These are phyloP conservation scores for Drosophila subpulchrella DNA, from an alignment of 1,140 invertebrate genomes.

Conservation along the genomic window DNA sequence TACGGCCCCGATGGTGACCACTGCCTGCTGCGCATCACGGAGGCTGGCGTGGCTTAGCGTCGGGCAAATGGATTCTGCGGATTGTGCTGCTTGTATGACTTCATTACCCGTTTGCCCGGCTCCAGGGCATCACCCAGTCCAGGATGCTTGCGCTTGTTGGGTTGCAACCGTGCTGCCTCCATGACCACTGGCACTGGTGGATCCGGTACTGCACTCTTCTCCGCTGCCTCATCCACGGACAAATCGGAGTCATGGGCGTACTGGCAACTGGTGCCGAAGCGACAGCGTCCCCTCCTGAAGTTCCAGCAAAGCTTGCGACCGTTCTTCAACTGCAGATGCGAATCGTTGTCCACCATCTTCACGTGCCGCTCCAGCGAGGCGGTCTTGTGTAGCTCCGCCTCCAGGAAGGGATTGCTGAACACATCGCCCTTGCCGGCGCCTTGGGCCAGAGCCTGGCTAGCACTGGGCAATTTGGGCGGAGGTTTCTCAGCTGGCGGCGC, in stretches of 20 bases:
- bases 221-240: slow-evolving; percentile 25
- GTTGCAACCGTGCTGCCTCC: slow-evolving; percentile 1
- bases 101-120: slow-evolving; percentile 94
- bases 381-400: slow-evolving; percentile 94
- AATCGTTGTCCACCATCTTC: slow-evolving; percentile 93
- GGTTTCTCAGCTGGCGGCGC: slow-evolving; percentile 15
- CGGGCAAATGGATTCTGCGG: slow-evolving; percentile 57
- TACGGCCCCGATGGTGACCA: slow-evolving; percentile 34
- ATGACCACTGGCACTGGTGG: not conserved
- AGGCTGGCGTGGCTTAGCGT: slow-evolving; percentile 64
- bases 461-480: slow-evolving; percentile 61
- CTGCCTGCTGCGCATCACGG: slow-evolving; percentile 56
- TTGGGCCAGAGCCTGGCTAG: slow-evolving; percentile 52
- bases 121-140: slow-evolving; percentile 91
- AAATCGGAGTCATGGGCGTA: slow-evolving; percentile 96
- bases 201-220: slow-evolving; percentile 2
- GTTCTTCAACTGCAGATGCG: slow-evolving; percentile 91
- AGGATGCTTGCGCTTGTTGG: slow-evolving; percentile 89
- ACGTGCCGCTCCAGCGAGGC: slow-evolving; percentile 96
- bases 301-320: slow-evolving; percentile 97
- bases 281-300: slow-evolving; percentile 94
- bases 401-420: slow-evolving; percentile 95
- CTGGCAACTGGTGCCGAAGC: slow-evolving; percentile 96
- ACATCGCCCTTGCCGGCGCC: slow-evolving; percentile 85
- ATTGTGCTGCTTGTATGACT: slow-evolving; percentile 86